These are phyloP conservation scores for Manis javanica DNA, from an alignment of 2,797 vertebrate species.

Conservation along the genomic window DNA sequence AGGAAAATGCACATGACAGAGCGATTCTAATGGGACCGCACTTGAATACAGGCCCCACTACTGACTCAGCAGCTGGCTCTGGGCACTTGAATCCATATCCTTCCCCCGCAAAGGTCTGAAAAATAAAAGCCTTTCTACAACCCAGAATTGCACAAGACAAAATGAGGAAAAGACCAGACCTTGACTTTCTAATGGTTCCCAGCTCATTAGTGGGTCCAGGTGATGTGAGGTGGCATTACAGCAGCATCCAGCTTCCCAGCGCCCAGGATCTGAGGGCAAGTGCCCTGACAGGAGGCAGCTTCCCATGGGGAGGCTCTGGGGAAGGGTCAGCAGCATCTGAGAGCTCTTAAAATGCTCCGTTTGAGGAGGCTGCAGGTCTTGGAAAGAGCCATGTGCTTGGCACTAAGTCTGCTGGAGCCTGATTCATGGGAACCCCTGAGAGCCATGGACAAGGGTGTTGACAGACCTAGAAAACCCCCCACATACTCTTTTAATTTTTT, in stretches of 20 bases:
- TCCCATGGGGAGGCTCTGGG: not conserved
- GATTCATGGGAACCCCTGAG: not conserved
- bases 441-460: not conserved
- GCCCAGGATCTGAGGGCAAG: not conserved
- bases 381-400: not conserved
- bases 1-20: not conserved
- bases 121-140: not conserved
- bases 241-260: not conserved
- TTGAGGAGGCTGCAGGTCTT: not conserved
- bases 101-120: not conserved
- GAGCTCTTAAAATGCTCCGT: not conserved
- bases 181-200: not conserved
- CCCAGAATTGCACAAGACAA: not conserved
- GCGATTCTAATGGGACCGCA: accelerated
- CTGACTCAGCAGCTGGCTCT: not conserved
- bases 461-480: not conserved
- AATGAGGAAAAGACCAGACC: not conserved
- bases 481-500: not conserved
- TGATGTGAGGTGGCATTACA: not conserved
- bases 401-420: not conserved
- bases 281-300: not conserved
- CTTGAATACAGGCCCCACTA: too few species aligned
- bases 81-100: not conserved
- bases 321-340: not conserved
- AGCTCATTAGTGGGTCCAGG: not conserved